phyloP scores from a whole-genome alignment of 1,140 invertebrate genomes.

The Rhopalosiphum maidis region DNA sequence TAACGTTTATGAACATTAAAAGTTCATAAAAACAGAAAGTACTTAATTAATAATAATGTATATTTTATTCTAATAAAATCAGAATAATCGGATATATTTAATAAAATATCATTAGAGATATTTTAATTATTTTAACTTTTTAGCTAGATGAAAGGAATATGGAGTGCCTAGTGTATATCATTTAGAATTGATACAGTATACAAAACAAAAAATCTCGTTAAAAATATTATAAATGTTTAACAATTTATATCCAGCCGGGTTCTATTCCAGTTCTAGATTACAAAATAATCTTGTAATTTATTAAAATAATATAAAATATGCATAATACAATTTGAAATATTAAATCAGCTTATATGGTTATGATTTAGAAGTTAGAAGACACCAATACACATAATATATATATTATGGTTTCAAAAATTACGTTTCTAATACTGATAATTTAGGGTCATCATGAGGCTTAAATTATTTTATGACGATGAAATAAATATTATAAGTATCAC shows the following conservation, averaged over 20 bases:
- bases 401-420: background rate
- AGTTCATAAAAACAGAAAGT: background rate
- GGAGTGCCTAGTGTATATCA: background rate
- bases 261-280: too few species aligned
- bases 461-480: background rate
- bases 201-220: background rate
- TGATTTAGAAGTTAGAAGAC: background rate
- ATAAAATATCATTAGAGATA: background rate
- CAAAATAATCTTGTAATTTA: too few species aligned
- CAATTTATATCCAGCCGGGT: background rate
- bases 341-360: background rate
- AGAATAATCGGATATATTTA: background rate
- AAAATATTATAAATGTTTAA: background rate
- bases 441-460: background rate
- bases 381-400: background rate
- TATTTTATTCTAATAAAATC: background rate
- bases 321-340: background rate
- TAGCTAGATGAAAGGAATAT: background rate
- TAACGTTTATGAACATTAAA: background rate
- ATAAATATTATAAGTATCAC: background rate
- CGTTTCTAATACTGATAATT: constrained; percentile 16
- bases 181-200: background rate
- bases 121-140: background rate
- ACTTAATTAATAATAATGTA: background rate
- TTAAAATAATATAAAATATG: too few species aligned